Evolutionary conservation across 2,888 invertebrate genomes (phyloP), one percentile per base, ranked within the genome.

Genomic region (Hipparchia semele): DNA sequence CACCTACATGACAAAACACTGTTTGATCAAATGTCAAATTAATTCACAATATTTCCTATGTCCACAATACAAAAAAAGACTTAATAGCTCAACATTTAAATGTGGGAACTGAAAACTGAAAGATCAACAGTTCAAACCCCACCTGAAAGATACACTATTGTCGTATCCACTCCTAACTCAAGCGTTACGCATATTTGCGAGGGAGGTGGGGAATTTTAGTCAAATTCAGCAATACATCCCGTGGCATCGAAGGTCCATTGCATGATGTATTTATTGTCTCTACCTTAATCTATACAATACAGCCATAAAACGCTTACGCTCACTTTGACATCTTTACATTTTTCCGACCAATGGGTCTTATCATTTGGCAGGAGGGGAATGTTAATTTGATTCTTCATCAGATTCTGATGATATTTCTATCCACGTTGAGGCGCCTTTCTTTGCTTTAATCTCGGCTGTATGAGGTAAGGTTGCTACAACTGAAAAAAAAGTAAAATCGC

Each of bases 351-450:
- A 60, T 60, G 0, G 59, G 33, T 59, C 59, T 33, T 8, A 8
- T 5, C 8, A 2, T 39, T 60, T 12, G 59, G 10, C 39, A 60
- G 59, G 39, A 10, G 33, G 33, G 10, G 39, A 60, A 39, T 39
- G 39, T 5, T 39, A 39, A 9, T 33, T 65, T 23, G 79, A 86
- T 69, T 88, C 84, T 77, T 85, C 93, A 56, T 90, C 93, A 4
- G 94, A 94, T 73, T 90, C 94, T 74, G 94, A 94, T 76, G 94
- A 93, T 77, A 94, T 85, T 81, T 94, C 94, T 80, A 94, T 90
- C 94, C 94, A 94, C 72, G 85, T 80, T 68, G 92, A 89, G 53
- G 84, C 80, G 65, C 85, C 87, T 76, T 87, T 84, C 76, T 89
- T 90, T 5, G 82, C 79, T 66, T 87, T 83, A 23, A 90, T 83